Evolutionary conservation across 2,113 vertebrate species (phyloP).

Genomic region (Kryptolebias marmoratus): DNA sequence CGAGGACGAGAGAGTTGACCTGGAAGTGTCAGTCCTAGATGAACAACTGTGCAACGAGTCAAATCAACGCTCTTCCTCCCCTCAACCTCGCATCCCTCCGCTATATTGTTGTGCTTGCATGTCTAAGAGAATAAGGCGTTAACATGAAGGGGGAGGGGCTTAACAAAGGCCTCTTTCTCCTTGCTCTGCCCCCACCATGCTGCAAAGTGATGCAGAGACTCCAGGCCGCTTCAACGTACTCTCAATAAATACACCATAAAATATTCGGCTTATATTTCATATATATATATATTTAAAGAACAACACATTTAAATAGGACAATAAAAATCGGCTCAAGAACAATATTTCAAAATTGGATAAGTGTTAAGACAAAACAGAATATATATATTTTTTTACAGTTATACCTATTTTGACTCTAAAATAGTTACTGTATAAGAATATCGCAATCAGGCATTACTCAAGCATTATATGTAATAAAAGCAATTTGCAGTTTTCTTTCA

Average conservation of each 20-base stretch:
- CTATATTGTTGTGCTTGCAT: constrained; percentile 79
- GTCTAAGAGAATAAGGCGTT: constrained; percentile 70
- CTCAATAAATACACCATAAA: constrained; percentile 87
- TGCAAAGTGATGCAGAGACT: constrained; percentile 70
- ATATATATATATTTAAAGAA: constrained; percentile 80
- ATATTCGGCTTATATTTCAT: constrained; percentile 81
- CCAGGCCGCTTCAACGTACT: constrained; percentile 74
- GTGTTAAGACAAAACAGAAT: constrained; percentile 84
- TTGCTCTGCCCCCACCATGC: constrained; percentile 65
- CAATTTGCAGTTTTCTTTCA: constrained; percentile 85
- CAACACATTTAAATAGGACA: constrained; percentile 85
- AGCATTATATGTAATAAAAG: constrained; percentile 86
- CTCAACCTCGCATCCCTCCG: constrained; percentile 44
- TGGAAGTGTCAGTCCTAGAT: not conserved
- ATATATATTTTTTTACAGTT: constrained; percentile 67
- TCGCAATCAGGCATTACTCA: constrained; percentile 85
- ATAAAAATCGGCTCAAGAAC: constrained; percentile 82
- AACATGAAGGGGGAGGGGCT: constrained; percentile 67
- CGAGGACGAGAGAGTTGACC: constrained; percentile 15
- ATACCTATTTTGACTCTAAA: constrained; percentile 80
- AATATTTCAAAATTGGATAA: constrained; percentile 74
- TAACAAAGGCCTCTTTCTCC: constrained; percentile 35
- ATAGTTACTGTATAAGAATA: constrained; percentile 82
- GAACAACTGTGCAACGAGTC: not conserved
- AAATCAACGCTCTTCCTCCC: constrained; percentile 18